Evolutionary conservation across 1,140 invertebrate species (phyloP), one percentile per base, ranked within the genome.

Genomic region (Lasioglossum albipes): DNA sequence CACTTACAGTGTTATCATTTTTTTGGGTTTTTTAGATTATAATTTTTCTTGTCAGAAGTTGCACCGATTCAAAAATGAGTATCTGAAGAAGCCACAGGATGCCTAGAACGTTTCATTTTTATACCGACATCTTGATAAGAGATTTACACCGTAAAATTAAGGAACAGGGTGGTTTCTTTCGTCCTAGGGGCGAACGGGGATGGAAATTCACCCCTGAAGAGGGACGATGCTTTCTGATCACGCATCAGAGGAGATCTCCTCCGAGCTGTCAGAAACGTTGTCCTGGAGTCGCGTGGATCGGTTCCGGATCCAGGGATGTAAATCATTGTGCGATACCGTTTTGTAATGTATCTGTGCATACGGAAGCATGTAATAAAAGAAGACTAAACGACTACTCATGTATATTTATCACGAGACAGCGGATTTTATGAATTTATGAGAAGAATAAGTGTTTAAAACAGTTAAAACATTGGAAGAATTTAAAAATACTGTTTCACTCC

Each of bases 291-390:
- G 67, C 31, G 67, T 62, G 79, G 49, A 65, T 70, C 45, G 36
- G 69, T 79, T 65, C 31, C 42, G 18, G 57, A 76, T 83, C 71
- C 73, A 80, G 73, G 73, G 75, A 80, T 79, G 71, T 87, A 88
- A 85, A 80, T 66, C 71, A 82, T 20, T 85, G 72, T 85, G 83
- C 84, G 83, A 87, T 88, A 87, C 87, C 80, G 89, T 90, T 91
- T 91, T 91, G 83, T 91, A 89, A 91, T 89, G 88, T 90, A 90
- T 89, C 74, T 91, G 87, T 90, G 89, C 71, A 90, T 89, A 90
- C 72, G 79, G 86, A 83, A 73, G 79, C 84, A 90, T 89, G 84
- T 89, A 91, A 90, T 91, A 90, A 90, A 90, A 88, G 81, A 90
- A 81, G 68, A 79, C 64, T 80, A 75, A 82, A 79, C 66, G 66